These are phyloP conservation scores for Drosophila pallidifrons DNA, from an alignment of 1,140 invertebrate species.

Conservation along the genomic window DNA sequence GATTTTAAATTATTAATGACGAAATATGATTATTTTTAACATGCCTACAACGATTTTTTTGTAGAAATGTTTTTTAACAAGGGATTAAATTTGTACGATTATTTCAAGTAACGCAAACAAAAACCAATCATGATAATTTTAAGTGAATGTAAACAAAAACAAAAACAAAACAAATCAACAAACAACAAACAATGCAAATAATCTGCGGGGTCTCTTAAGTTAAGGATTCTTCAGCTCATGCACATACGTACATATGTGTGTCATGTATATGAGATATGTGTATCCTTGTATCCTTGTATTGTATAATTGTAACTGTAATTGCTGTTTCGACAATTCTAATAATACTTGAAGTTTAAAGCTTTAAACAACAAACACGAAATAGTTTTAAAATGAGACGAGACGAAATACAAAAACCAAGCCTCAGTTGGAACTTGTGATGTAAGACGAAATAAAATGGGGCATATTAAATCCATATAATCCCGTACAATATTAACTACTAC, in stretches of 20 bases:
- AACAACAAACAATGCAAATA: slow-evolving; percentile 38
- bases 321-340: slow-evolving; percentile 40
- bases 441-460: slow-evolving; percentile 29
- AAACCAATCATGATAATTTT: slow-evolving; percentile 36
- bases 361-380: slow-evolving; percentile 20
- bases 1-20: slow-evolving; percentile 22
- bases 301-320: slow-evolving; percentile 70
- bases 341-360: slow-evolving; percentile 22
- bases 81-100: slow-evolving; percentile 75
- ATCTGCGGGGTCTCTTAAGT: slow-evolving; percentile 40
- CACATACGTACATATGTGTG: slow-evolving; percentile 35
- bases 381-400: slow-evolving; percentile 14
- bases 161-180: too few species aligned
- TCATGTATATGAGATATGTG: slow-evolving; percentile 41
- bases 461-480: slow-evolving; percentile 1
- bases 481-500: slow-evolving; percentile 3
- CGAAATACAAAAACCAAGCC: slow-evolving; percentile 33
- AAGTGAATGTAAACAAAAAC: slow-evolving; percentile 34
- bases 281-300: slow-evolving; percentile 55
- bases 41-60: slow-evolving; percentile 37
- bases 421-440: slow-evolving; percentile 48
- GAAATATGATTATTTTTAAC: slow-evolving; percentile 39
- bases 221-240: slow-evolving; percentile 13
- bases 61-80: slow-evolving; percentile 69
- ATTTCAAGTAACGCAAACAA: slow-evolving; percentile 56